Base-by-base conservation (phyloP, 2,888 invertebrate genomes). In the Lasioglossum figueresi region DNA sequence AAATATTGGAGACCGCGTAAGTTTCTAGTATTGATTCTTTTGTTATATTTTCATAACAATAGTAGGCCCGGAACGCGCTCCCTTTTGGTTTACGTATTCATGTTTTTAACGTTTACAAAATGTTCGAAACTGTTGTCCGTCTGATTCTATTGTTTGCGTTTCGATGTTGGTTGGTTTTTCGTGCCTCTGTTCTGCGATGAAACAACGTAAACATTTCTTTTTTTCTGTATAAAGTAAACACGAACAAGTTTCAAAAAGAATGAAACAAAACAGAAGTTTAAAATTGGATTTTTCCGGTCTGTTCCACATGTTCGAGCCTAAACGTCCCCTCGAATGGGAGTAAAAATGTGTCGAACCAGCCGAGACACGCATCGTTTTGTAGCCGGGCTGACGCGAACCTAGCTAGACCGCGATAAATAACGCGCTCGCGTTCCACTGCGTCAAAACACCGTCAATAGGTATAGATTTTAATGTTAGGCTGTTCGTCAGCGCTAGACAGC, bases 401-500 rank as follows among this genome's bases (percentile, higher is more conserved):
- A 27, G 66, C 59, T 34, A 34, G 34, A 23, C 31, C 68, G 76
- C 76, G 76, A 79, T 76, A 45, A 59, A 76, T 56, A 52, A 76
- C 66, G 23, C 59, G 48, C 31, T 43, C 37, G 37, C 23, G 66
- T 80, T 48, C 37, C 23, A 4, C 10, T 40, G 68, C 68, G 70
- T 80, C 80, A 43, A 71, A 70, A 76, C 43, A 43, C 43, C 68
- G 52, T 76, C 56, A 70, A 80, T 80, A 43, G 45, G 73, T 59
- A 80, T 56, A 76, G 70, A 80, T 80, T 76, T 76, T 70, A 75
- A 75, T 43, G 68, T 80, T 76, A 68, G 66, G 52, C 76, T 79
- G 68, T 80, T 80, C 31, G 70, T 80, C 80, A 76, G 37, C n/a
- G 43, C 8, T 23, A 27, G 43, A 79, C 66, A 79, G 80, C 70